Evolutionary conservation across 2,113 vertebrate genomes (phyloP).

Genomic region (Mugil cephalus): DNA sequence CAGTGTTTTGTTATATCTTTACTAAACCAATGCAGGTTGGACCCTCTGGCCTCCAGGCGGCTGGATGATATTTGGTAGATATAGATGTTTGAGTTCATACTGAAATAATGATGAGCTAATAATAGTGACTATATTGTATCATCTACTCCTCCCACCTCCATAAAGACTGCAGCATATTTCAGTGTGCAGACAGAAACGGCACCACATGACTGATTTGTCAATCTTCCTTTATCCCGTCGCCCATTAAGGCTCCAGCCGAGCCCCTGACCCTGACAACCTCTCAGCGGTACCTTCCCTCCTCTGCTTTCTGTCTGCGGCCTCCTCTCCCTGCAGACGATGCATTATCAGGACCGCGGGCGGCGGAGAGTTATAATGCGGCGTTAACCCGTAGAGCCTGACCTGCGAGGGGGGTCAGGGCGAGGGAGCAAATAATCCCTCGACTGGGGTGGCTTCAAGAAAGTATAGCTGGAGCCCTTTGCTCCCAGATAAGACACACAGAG

Average conservation of each 20-base stretch:
- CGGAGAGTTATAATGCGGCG: constrained; percentile 53
- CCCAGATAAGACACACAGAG: neutral
- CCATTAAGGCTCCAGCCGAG: constrained; percentile 14
- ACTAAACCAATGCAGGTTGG: too few species aligned
- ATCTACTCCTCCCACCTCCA: too few species aligned
- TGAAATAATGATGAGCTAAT: too few species aligned
- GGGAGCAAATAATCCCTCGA: constrained; percentile 48
- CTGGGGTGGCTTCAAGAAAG: neutral
- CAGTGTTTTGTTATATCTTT: too few species aligned
- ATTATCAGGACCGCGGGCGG: constrained; percentile 1
- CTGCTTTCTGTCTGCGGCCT: neutral
- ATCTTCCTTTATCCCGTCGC: constrained; percentile 15
- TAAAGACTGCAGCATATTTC: neutral
- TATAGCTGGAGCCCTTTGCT: neutral
- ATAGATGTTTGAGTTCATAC: too few species aligned
- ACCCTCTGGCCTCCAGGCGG: too few species aligned
- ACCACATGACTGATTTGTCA: constrained; percentile 18
- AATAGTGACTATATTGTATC: too few species aligned
- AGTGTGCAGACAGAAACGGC: neutral
- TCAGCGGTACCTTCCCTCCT: neutral
- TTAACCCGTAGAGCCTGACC: constrained; percentile 49
- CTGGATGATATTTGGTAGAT: too few species aligned
- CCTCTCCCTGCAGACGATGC: too few species aligned
- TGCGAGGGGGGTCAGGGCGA: constrained; percentile 23
- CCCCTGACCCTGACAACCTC: constrained; percentile 17